These are phyloP conservation scores for Julus scandinavius DNA, from an alignment of 2,888 invertebrate species.

Conservation along the genomic window DNA sequence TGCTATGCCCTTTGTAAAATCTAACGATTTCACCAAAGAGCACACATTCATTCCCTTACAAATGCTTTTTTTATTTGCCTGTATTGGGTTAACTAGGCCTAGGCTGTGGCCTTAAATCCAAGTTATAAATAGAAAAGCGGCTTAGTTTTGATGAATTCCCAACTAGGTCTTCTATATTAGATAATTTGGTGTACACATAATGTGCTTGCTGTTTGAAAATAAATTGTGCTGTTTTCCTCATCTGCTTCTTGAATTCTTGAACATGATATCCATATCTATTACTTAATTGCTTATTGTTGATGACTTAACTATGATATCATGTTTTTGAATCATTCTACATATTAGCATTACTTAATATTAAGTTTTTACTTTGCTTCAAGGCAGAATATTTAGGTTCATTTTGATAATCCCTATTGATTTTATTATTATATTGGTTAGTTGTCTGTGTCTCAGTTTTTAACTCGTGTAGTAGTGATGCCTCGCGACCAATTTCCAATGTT, in stretches of 20 bases:
- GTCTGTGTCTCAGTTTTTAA: no score
- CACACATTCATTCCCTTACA: not conserved
- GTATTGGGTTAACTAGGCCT: constrained; percentile 25
- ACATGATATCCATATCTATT: not conserved
- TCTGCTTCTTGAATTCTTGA: not conserved
- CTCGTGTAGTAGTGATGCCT: no score
- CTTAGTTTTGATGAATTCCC: constrained; percentile 17
- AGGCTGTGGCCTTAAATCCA: constrained; percentile 18
- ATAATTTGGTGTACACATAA: not conserved
- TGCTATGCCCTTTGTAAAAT: not conserved
- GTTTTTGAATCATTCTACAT: not conserved
- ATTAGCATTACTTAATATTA: not conserved
- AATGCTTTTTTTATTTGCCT: not conserved
- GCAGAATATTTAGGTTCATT: not conserved
- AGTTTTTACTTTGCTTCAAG: not conserved
- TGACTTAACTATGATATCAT: not conserved
- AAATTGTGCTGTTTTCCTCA: not conserved
- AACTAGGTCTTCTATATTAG: not conserved
- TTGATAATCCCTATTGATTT: no score
- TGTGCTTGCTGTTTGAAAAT: not conserved
- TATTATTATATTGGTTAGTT: no score
- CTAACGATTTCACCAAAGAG: not conserved
- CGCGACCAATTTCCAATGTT: no score
- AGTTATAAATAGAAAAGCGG: constrained; percentile 14
- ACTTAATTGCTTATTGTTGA: not conserved